Evolutionary conservation across 1,140 invertebrate genomes (phyloP).

Genomic region (Drosophila tani): DNA sequence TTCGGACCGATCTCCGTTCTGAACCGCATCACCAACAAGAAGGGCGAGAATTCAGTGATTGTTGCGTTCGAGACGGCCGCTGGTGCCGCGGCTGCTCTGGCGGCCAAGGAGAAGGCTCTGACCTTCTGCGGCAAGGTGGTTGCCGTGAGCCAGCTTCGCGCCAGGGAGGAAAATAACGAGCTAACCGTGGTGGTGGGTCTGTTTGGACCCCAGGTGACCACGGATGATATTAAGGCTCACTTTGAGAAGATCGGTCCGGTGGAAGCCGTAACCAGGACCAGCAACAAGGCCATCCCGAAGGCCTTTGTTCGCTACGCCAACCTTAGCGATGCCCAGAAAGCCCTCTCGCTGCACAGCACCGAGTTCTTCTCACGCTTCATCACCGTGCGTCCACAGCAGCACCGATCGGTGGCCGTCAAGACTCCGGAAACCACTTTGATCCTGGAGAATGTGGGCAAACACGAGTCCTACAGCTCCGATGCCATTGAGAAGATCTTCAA

Average conservation of each 20-base stretch:
- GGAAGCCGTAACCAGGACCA: conserved; percentile 30
- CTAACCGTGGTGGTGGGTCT: conserved; percentile 53
- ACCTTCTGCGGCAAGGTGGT: conserved; percentile 36
- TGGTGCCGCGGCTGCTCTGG: conserved; percentile 50
- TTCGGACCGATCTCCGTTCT: conserved; percentile 54
- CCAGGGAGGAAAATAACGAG: conserved; percentile 1
- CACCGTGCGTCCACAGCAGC: conserved; percentile 27
- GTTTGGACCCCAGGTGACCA: conserved; percentile 40
- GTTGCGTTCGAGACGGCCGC: conserved; percentile 56
- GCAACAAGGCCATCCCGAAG: conserved; percentile 27
- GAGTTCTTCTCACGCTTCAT: conserved; percentile 59
- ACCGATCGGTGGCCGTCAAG: neutral
- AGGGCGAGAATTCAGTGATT: conserved; percentile 19
- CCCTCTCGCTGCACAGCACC: conserved; percentile 56
- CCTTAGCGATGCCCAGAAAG: conserved; percentile 18
- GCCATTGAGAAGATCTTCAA: conserved; percentile 59
- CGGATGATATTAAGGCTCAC: conserved; percentile 33
- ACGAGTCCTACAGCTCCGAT: conserved; percentile 34
- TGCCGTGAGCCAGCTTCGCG: neutral
- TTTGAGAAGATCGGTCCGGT: conserved; percentile 61
- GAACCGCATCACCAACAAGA: conserved; percentile 24
- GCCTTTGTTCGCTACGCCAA: conserved; percentile 52
- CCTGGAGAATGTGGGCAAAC: conserved; percentile 45
- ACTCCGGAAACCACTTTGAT: conserved; percentile 16
- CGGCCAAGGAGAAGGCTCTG: conserved; percentile 53